phyloP scores from a whole-genome alignment of 2,888 invertebrate species.

The Scaeva pyrastri region DNA sequence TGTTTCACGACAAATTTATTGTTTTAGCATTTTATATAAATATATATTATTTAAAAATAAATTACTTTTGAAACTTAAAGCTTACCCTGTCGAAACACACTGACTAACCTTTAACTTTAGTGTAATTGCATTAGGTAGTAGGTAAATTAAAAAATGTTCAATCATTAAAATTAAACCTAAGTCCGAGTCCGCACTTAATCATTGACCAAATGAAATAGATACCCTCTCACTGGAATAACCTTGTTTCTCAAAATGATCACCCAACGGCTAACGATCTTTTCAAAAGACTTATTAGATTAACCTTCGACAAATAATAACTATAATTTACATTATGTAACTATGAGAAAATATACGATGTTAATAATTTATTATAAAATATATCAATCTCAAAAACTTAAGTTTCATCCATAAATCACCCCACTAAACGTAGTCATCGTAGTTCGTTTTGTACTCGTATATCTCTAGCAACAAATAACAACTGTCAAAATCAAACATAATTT shows the following conservation, averaged over 20 bases:
- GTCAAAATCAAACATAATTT: slow-evolving; percentile 64
- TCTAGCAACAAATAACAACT: slow-evolving; percentile 16
- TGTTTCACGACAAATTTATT: no score
- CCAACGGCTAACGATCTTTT: background rate
- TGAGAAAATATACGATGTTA: background rate
- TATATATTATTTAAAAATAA: no score
- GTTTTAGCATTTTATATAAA: no score
- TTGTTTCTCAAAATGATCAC: slow-evolving; percentile 11
- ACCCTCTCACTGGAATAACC: background rate
- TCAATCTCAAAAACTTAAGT: background rate
- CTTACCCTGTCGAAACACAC: background rate
- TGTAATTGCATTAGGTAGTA: background rate
- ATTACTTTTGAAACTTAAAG: background rate
- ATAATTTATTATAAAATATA: slow-evolving; percentile 6
- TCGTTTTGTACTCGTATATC: background rate
- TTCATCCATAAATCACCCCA: slow-evolving; percentile 28
- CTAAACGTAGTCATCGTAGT: slow-evolving; percentile 2
- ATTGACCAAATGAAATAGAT: slow-evolving; percentile 9
- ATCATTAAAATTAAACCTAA: background rate
- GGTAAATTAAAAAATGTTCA: background rate
- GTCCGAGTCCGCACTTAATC: background rate
- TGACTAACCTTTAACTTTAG: background rate
- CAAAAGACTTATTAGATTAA: background rate
- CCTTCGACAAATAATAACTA: slow-evolving; percentile 4
- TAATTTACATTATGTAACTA: background rate